Evolutionary conservation across 1,140 invertebrate genomes (phyloP).

Genomic region (Caenorhabditis elegans): DNA sequence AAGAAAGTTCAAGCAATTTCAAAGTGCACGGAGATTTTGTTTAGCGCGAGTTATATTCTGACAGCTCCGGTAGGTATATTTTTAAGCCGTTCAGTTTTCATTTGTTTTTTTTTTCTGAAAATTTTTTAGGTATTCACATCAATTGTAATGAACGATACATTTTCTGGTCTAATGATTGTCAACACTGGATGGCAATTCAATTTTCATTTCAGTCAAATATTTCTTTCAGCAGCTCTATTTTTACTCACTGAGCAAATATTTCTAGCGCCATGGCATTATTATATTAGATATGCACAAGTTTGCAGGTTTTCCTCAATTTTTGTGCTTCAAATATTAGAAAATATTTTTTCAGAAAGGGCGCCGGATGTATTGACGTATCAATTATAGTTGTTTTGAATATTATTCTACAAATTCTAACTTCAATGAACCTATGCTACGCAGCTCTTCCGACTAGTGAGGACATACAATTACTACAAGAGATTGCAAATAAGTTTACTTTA

Average conservation of each 20-base stretch:
- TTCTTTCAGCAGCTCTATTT: neutral
- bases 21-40: neutral
- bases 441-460: neutral
- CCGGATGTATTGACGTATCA: neutral
- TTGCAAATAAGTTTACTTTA: neutral
- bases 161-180: neutral
- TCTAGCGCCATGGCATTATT: neutral
- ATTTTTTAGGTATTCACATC: neutral
- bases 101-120: too few species aligned
- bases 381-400: neutral
- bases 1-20: neutral
- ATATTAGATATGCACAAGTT: neutral
- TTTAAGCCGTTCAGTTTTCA: too few species aligned
- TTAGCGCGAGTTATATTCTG: neutral
- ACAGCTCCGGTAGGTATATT: slow-evolving; percentile 5
- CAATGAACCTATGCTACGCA: neutral
- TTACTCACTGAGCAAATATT: neutral
- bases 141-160: neutral
- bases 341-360: neutral
- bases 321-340: neutral
- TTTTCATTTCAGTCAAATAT: neutral
- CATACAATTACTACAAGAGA: neutral
- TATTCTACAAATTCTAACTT: neutral
- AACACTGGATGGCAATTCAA: neutral
- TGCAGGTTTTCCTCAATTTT: neutral